Evolutionary conservation across 2,113 vertebrate species (phyloP).

Genomic region (Myrmecobius fasciatus): DNA sequence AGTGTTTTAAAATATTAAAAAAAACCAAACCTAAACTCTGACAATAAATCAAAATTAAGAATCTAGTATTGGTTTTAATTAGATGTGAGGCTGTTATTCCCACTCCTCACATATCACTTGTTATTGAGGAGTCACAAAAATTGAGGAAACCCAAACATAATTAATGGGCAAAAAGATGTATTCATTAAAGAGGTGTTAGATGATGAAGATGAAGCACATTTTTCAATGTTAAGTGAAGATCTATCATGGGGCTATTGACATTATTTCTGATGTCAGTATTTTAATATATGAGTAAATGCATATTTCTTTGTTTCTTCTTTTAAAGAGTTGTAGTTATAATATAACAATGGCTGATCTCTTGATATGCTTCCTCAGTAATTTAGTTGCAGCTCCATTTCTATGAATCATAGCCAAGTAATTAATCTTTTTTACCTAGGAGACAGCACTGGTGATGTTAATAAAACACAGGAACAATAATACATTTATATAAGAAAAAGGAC

Average conservation of each 20-base stretch:
- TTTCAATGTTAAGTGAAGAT: conserved; percentile 56
- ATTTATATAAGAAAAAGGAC: conserved; percentile 61
- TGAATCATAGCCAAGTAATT: conserved; percentile 79
- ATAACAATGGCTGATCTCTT: conserved; percentile 62
- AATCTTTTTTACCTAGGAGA: conserved; percentile 80
- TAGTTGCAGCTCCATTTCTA: conserved; percentile 67
- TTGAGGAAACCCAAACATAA: conserved; percentile 69
- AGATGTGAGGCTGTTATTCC: conserved; percentile 48
- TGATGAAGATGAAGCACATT: conserved; percentile 57
- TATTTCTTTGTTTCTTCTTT: conserved; percentile 64
- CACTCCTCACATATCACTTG: not conserved
- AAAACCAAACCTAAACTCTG: not conserved
- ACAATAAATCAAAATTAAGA: conserved; percentile 44
- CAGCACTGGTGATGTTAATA: conserved; percentile 71
- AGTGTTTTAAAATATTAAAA: conserved; percentile 4
- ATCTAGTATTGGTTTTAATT: conserved; percentile 65
- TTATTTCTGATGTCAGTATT: not conserved
- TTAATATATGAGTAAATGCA: conserved; percentile 57
- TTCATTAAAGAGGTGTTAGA: conserved; percentile 30
- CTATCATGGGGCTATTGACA: conserved; percentile 37
- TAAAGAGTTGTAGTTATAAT: conserved; percentile 51
- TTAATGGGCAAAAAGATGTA: conserved; percentile 61
- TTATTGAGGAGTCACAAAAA: conserved; percentile 58
- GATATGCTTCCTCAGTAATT: conserved; percentile 70
- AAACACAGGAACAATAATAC: conserved; percentile 66